These are phyloP conservation scores for Chaetogeoica ovagalla DNA, from an alignment of 2,888 invertebrate genomes.

Conservation along the genomic window DNA sequence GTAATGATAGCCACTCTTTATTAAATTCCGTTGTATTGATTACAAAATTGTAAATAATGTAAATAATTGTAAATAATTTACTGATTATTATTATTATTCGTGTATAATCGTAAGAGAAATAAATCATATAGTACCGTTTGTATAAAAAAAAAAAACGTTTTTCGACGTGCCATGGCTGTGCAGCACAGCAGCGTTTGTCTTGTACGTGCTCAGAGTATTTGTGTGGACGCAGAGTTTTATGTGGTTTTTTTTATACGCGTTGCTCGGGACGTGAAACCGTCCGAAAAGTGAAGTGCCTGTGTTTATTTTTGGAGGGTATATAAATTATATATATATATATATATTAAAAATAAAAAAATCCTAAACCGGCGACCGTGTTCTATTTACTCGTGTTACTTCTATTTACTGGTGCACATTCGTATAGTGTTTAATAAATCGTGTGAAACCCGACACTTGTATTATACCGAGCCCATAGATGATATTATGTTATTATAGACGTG, in stretches of 20 bases:
- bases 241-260: neutral
- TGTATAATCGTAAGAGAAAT: too few species aligned
- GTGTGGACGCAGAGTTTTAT: too few species aligned
- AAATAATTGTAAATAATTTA: too few species aligned
- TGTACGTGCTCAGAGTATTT: too few species aligned
- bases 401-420: too few species aligned
- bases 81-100: too few species aligned
- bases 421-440: neutral
- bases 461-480: constrained; percentile 1
- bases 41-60: too few species aligned
- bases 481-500: neutral
- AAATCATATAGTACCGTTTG: neutral
- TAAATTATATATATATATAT: too few species aligned
- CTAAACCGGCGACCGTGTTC: constrained; percentile 5
- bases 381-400: too few species aligned
- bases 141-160: neutral
- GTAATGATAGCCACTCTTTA: too few species aligned
- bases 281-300: constrained; percentile 29
- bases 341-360: constrained; percentile 17
- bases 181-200: neutral
- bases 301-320: constrained; percentile 31
- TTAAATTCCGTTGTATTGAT: too few species aligned
- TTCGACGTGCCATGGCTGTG: neutral
- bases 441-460: constrained; percentile 16
- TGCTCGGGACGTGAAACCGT: neutral